Percentiles rank a stretch among this genome's conserved stretches.
Conservation (phyloP, 2,888 invertebrate species). For the Alitta virens region DNA sequence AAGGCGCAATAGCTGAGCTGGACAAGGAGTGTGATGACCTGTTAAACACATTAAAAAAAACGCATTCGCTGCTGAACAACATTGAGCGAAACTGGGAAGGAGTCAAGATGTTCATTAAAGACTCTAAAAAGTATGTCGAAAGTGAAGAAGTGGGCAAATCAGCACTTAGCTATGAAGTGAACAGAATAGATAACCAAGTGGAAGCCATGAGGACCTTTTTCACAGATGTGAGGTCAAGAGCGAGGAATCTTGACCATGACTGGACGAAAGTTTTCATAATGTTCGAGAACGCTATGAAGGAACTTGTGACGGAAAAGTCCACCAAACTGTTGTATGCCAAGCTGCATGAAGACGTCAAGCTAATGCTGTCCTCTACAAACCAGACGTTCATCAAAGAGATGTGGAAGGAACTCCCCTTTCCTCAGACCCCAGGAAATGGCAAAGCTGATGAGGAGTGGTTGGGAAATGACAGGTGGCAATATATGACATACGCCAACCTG, state of each 20-base stretch:
- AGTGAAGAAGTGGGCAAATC: background rate
- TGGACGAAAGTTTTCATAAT: constrained; percentile 9
- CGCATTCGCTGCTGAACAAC: background rate
- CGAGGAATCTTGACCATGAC: constrained; percentile 15
- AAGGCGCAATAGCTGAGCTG: no score
- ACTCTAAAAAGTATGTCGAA: background rate
- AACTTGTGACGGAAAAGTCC: constrained; percentile 1
- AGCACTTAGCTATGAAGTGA: background rate
- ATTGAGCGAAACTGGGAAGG: constrained; percentile 2
- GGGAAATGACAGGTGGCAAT: no score
- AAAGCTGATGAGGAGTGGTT: no score
- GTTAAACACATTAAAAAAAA: background rate
- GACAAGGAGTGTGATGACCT: background rate
- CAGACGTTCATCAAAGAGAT: background rate
- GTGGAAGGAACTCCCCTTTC: no score
- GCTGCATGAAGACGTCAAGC: constrained; percentile 1
- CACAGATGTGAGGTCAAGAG: constrained; percentile 9
- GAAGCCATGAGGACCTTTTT: constrained; percentile 4
- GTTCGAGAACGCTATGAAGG: background rate
- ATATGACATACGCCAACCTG: no score
- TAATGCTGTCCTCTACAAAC: no score
- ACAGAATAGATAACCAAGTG: background rate
- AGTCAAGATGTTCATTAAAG: background rate
- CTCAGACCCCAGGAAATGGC: no score
- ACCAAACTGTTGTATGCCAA: constrained; percentile 5